Conservation (phyloP, 2,113 vertebrate genomes). For the Maylandia zebra region DNA sequence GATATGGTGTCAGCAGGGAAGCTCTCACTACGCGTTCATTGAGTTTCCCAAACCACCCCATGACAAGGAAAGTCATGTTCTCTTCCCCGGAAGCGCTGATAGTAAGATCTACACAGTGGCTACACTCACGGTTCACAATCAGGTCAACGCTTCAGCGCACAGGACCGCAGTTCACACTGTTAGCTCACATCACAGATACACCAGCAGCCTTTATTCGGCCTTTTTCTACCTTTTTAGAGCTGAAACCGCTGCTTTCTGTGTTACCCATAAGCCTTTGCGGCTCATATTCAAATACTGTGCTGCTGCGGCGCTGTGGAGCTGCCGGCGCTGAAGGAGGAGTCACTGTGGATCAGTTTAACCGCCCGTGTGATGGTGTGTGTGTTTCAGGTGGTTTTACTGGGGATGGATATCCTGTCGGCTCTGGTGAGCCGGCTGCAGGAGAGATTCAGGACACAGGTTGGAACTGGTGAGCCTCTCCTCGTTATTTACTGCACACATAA, state of each 20-base stretch:
- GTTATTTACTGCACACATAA: not conserved
- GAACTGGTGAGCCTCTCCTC: slow-evolving; percentile 76
- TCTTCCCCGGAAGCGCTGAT: accelerated
- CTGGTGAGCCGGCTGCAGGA: slow-evolving; percentile 87
- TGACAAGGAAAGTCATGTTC: slow-evolving; percentile 77
- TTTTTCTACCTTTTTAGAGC: accelerated
- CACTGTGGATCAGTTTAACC: not conserved
- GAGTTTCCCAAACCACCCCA: slow-evolving; percentile 80
- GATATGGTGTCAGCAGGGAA: slow-evolving; percentile 82
- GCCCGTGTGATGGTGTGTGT: not conserved
- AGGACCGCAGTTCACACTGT: accelerated
- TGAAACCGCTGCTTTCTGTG: accelerated
- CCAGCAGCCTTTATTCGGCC: accelerated
- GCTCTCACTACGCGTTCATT: slow-evolving; percentile 83
- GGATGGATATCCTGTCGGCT: slow-evolving; percentile 88
- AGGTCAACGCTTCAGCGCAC: accelerated
- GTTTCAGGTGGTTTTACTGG: slow-evolving; percentile 85
- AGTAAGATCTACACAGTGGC: accelerated
- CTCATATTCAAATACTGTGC: not conserved
- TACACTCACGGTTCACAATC: not conserved
- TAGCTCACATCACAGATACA: accelerated
- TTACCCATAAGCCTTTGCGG: slow-evolving; percentile 70
- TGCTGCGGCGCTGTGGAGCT: not conserved
- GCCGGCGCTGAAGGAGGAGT: not conserved
- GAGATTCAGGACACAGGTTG: slow-evolving; percentile 87